Conservation (phyloP, 2,113 vertebrate species). For the sheep (Ovis aries) region DNA sequence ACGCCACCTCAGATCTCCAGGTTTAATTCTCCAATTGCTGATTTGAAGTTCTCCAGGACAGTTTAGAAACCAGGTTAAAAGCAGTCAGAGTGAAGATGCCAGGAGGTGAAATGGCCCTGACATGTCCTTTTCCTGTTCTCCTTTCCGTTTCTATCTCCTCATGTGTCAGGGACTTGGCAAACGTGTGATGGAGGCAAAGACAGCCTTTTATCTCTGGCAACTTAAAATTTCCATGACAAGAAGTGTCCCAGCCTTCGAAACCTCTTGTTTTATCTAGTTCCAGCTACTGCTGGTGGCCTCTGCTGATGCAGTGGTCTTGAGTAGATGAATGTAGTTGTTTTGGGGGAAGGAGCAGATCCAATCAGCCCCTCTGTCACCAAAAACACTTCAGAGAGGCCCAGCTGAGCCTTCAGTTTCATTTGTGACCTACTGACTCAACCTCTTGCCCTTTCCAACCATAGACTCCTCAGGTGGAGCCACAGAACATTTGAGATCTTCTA, state of each 20-base stretch:
- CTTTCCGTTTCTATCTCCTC: not conserved
- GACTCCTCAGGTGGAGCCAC: accelerated
- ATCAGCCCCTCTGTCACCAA: not conserved
- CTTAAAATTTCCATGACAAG: not conserved
- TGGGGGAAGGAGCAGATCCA: not conserved
- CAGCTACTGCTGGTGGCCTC: not conserved
- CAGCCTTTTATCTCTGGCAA: not conserved
- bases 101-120: not conserved
- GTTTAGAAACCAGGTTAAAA: not conserved
- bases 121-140: not conserved
- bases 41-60: not conserved
- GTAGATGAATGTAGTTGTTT: not conserved
- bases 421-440: not conserved
- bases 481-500: not conserved
- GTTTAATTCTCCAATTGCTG: not conserved
- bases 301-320: not conserved
- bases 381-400: not conserved
- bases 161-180: not conserved
- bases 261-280: not conserved
- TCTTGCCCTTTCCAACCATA: no score
- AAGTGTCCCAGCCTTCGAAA: not conserved
- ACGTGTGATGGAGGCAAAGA: not conserved
- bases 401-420: not conserved
- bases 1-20: not conserved
- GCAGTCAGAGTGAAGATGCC: not conserved